Evolutionary conservation across 2,888 invertebrate genomes (phyloP).

Genomic region (Antheraea yamamai): DNA sequence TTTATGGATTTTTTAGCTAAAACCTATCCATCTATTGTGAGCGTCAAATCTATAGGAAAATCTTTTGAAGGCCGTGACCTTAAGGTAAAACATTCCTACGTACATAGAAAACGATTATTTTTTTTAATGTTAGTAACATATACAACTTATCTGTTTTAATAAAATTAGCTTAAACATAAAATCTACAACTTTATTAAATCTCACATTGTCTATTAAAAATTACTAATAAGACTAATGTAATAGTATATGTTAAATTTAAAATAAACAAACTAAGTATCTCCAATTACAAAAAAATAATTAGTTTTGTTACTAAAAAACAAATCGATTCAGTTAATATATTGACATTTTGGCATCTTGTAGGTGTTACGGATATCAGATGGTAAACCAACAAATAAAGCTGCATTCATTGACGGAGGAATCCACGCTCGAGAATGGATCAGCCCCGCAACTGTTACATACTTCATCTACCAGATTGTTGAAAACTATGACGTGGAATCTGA

Average conservation of each 20-base stretch:
- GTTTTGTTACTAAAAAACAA: background rate
- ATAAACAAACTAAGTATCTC: background rate
- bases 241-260: background rate
- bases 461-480: conserved; percentile 88
- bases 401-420: conserved; percentile 92
- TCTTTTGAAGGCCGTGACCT: conserved; percentile 88
- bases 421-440: conserved; percentile 97
- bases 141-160: background rate
- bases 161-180: background rate
- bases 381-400: conserved; percentile 84
- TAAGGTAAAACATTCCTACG: conserved; percentile 74
- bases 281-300: background rate
- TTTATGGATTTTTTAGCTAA: conserved; percentile 90
- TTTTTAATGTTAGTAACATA: background rate
- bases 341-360: conserved; percentile 1
- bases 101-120: background rate
- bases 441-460: conserved; percentile 90
- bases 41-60: conserved; percentile 88
- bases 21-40: conserved; percentile 88
- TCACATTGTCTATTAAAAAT: background rate
- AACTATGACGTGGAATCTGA: conserved; percentile 86
- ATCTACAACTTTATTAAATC: background rate
- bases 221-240: background rate
- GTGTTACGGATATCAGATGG: conserved; percentile 86
- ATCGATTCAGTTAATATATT: background rate